These are phyloP conservation scores for Microplitis deprimator DNA, from an alignment of 2,888 invertebrate species.

Conservation along the genomic window DNA sequence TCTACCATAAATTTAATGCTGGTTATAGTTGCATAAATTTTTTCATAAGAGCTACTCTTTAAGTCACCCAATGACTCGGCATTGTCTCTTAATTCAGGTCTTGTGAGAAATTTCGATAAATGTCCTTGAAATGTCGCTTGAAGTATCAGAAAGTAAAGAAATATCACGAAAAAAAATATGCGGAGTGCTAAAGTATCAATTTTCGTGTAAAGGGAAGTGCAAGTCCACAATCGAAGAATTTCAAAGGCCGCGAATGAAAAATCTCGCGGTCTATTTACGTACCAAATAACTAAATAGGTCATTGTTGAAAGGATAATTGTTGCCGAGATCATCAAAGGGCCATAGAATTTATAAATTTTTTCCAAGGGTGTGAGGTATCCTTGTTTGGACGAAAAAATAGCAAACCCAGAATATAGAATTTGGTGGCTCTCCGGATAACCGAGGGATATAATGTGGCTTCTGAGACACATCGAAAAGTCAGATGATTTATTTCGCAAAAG, in stretches of 20 bases:
- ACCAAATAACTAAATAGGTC: conserved; percentile 8
- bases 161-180: conserved; percentile 22
- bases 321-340: not conserved
- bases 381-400: not conserved
- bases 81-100: not conserved
- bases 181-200: not conserved
- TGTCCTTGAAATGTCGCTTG: conserved; percentile 7
- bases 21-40: not conserved
- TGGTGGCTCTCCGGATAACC: not conserved
- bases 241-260: conserved; percentile 7
- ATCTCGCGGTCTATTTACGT: not conserved
- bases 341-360: conserved; percentile 16
- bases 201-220: not conserved
- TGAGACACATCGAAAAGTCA: not conserved
- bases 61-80: conserved; percentile 13
- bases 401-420: not conserved
- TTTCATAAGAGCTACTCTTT: not conserved
- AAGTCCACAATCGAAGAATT: conserved; percentile 3
- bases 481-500: not conserved
- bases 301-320: not conserved
- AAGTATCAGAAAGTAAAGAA: conserved; percentile 15
- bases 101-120: conserved; percentile 3
- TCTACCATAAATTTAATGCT: not conserved
- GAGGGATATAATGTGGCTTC: fast-evolving
- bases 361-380: conserved; percentile 14